A percentile compares a stretch with the other conserved stretches of the same genome.
Conservation (phyloP, 2,888 invertebrate genomes). For the Meghimatium bilineatum region DNA sequence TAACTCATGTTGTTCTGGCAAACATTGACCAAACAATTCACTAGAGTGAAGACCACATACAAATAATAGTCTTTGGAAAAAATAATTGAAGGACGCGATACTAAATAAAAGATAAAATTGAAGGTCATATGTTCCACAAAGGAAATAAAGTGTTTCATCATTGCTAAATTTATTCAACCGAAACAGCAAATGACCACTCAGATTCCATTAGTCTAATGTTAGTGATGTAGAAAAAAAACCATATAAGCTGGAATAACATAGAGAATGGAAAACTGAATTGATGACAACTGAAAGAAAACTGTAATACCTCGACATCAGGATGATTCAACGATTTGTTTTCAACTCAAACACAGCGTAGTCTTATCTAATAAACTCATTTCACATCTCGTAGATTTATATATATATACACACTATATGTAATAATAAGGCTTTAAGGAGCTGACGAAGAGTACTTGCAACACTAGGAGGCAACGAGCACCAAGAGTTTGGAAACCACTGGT, state of each 20-base stretch:
- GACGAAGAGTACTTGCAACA: too few relatives aligned
- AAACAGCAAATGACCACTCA: not conserved
- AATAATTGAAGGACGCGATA: not conserved
- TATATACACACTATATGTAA: too few relatives aligned
- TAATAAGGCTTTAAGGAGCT: too few relatives aligned
- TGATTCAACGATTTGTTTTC: not conserved
- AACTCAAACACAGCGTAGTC: too few relatives aligned
- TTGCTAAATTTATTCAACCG: too few relatives aligned
- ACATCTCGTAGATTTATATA: too few relatives aligned
- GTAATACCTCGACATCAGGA: not conserved
- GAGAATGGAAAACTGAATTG: too few relatives aligned
- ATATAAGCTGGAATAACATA: not conserved
- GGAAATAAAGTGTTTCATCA: not conserved
- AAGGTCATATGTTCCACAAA: not conserved
- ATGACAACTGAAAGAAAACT: too few relatives aligned
- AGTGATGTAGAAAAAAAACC: not conserved
- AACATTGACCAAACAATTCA: not conserved
- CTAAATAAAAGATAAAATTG: not conserved
- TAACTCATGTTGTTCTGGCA: not conserved
- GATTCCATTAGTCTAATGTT: not conserved
- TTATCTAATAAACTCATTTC: too few relatives aligned
- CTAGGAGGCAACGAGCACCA: too few relatives aligned
- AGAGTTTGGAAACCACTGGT: too few relatives aligned
- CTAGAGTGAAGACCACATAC: not conserved
- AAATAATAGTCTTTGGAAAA: not conserved